These are phyloP conservation scores for Melanotaenia pygmaea DNA, from an alignment of 2,797 vertebrate species.

Conservation along the genomic window DNA sequence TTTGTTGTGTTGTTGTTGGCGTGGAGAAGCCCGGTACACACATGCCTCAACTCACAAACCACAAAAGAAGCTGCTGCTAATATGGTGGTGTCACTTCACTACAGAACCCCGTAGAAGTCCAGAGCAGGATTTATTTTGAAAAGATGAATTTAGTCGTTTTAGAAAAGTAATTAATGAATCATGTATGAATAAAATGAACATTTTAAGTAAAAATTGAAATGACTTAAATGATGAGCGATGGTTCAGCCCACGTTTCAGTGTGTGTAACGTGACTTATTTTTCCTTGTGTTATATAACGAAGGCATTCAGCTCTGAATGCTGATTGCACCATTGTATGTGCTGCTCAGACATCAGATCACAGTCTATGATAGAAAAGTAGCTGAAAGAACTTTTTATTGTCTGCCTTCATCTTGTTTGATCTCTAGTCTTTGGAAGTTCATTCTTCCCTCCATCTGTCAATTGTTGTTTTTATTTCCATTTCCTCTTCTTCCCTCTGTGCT, in stretches of 20 bases:
- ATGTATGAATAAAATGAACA: background rate
- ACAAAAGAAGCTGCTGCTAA: background rate
- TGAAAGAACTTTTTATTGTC: constrained; percentile 39
- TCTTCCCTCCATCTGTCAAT: constrained; percentile 39
- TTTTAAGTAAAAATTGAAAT: background rate
- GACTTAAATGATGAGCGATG: background rate
- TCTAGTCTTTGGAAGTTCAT: constrained; percentile 35
- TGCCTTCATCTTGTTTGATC: constrained; percentile 54
- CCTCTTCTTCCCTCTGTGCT: constrained; percentile 1
- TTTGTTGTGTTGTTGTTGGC: background rate
- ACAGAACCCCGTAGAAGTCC: background rate
- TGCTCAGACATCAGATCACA: constrained; percentile 36
- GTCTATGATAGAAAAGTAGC: constrained; percentile 23
- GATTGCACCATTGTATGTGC: constrained; percentile 47
- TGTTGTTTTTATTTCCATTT: constrained; percentile 7
- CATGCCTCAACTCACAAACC: background rate
- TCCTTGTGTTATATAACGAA: constrained; percentile 33
- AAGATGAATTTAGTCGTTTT: background rate
- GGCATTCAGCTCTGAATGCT: constrained; percentile 27
- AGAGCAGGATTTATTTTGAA: background rate
- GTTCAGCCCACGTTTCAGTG: background rate
- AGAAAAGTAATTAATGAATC: background rate
- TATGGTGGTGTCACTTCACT: background rate
- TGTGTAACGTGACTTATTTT: background rate
- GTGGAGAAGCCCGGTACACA: background rate